Conservation (phyloP, 2,797 vertebrate genomes). For the Cryptoprocta ferox region DNA sequence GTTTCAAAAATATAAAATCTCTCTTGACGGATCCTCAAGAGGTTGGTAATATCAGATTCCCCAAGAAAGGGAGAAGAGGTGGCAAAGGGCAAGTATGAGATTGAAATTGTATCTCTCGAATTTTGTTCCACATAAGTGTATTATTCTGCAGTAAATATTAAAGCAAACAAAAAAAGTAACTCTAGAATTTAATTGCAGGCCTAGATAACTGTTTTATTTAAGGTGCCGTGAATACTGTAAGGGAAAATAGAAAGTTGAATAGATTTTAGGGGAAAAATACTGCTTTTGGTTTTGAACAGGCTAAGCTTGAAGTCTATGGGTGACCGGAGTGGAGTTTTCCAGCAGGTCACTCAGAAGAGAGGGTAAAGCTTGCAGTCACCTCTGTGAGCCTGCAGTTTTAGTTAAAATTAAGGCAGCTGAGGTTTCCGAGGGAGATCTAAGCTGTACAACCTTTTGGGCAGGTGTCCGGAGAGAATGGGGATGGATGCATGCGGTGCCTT, state of each 20-base stretch:
- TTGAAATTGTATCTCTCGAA: not conserved
- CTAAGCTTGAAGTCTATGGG: not conserved
- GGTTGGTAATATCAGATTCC: not conserved
- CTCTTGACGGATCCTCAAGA: not conserved
- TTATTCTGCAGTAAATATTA: constrained; percentile 3
- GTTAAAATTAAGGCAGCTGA: not conserved
- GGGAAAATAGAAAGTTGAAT: not conserved
- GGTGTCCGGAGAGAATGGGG: not conserved
- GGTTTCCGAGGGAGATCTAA: not conserved
- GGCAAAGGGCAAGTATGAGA: not conserved
- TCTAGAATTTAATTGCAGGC: constrained; percentile 7
- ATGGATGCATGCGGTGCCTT: not conserved
- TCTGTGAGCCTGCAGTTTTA: not conserved
- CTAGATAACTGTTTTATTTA: not conserved
- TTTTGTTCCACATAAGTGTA: constrained; percentile 22
- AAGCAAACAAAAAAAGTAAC: not conserved
- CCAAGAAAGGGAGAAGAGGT: not conserved
- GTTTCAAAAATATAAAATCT: not conserved
- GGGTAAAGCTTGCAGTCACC: not conserved
- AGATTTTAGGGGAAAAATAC: not conserved
- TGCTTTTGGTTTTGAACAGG: not conserved
- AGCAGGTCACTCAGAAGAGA: not conserved
- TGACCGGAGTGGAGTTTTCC: not conserved
- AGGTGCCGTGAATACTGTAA: not conserved
- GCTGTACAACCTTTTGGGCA: not conserved